phyloP scores from a whole-genome alignment of 2,113 vertebrate species.

The Sitta europaea region DNA sequence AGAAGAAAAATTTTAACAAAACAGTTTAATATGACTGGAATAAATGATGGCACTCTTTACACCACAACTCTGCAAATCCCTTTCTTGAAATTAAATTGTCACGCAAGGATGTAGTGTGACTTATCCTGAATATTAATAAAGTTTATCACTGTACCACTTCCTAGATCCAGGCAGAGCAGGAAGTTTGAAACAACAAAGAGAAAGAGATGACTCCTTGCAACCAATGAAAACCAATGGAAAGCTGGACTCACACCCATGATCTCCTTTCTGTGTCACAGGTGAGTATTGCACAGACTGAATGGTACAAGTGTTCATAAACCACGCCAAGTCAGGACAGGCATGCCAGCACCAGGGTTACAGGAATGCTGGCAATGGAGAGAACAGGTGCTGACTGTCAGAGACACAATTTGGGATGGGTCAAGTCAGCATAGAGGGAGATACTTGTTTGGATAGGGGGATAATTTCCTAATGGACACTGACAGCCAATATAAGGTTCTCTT shows the following conservation, averaged over 20 bases:
- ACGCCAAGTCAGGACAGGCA: background rate
- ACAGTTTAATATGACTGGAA: background rate
- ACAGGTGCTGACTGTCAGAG: background rate
- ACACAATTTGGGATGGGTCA: background rate
- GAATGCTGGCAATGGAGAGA: background rate
- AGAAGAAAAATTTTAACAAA: background rate
- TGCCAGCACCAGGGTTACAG: background rate
- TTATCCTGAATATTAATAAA: background rate
- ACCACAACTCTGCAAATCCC: background rate
- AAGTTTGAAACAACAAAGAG: background rate
- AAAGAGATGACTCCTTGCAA: background rate
- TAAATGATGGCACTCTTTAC: background rate
- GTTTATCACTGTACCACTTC: background rate
- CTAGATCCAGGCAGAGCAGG: background rate
- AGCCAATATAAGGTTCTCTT: background rate
- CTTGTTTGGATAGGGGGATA: background rate
- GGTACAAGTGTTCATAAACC: background rate
- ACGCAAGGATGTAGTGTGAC: accelerated
- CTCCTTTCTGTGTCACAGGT: background rate
- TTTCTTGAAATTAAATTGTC: background rate
- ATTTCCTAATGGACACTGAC: background rate
- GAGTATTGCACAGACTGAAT: background rate
- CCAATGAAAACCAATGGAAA: background rate
- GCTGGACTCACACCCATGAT: background rate
- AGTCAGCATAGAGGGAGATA: background rate